These are phyloP conservation scores for Pasiphila rectangulata DNA, from an alignment of 2,888 invertebrate genomes.

Conservation along the genomic window DNA sequence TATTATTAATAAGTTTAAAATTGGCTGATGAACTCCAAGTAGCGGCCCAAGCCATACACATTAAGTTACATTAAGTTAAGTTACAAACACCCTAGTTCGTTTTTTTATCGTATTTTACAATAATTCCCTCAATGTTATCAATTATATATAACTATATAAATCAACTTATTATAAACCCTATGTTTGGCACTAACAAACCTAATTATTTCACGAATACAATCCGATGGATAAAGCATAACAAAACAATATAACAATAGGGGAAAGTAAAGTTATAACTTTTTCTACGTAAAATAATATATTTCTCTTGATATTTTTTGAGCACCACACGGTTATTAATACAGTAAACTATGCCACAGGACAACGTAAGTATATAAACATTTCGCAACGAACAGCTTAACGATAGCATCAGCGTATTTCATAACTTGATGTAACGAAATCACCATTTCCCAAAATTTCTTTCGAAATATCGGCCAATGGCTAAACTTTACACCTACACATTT, in stretches of 20 bases:
- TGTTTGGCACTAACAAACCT: slow-evolving; percentile 78
- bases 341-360: slow-evolving; percentile 30
- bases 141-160: slow-evolving; percentile 69
- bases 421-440: slow-evolving; percentile 7
- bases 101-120: slow-evolving; percentile 68
- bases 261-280: slow-evolving; percentile 24
- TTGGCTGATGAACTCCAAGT: slow-evolving; percentile 66
- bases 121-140: slow-evolving; percentile 54
- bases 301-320: slow-evolving; percentile 55
- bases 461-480: slow-evolving; percentile 1
- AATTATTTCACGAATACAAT: slow-evolving; percentile 62
- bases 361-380: slow-evolving; percentile 26
- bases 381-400: slow-evolving; percentile 18
- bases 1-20: slow-evolving; percentile 68
- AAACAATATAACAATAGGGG: slow-evolving; percentile 41
- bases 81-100: slow-evolving; percentile 78
- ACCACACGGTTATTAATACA: slow-evolving; percentile 45
- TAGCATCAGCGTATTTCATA: slow-evolving; percentile 21
- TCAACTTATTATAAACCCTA: slow-evolving; percentile 75
- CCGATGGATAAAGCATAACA: slow-evolving; percentile 40
- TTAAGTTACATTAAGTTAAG: slow-evolving; percentile 68
- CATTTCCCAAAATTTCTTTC: slow-evolving; percentile 17
- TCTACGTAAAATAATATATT: slow-evolving; percentile 19
- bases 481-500: slow-evolving; percentile 24
- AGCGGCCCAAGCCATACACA: slow-evolving; percentile 54